phyloP scores from a whole-genome alignment of 2,888 invertebrate genomes.

The Thereva unica region DNA sequence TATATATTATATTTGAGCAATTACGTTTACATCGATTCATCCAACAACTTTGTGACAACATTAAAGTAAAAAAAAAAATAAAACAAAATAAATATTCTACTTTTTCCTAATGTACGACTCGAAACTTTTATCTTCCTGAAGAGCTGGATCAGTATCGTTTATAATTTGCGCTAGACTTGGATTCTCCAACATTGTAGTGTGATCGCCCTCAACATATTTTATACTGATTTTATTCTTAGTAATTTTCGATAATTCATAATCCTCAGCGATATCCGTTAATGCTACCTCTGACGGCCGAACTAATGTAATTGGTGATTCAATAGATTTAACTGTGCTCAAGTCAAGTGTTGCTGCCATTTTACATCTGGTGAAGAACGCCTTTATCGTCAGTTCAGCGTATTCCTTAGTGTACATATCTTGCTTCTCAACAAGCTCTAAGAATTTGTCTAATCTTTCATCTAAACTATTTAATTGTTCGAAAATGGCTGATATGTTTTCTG shows the following conservation, averaged over 20 bases:
- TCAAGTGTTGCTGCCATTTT: slow-evolving; percentile 62
- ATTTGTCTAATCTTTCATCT: slow-evolving; percentile 63
- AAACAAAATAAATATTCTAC: no score
- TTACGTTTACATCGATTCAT: no score
- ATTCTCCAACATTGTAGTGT: slow-evolving; percentile 70
- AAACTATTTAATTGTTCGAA: slow-evolving; percentile 62
- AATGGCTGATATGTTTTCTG: slow-evolving; percentile 52
- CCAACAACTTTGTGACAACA: no score
- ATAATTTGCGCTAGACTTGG: slow-evolving; percentile 67
- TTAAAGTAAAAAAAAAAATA: no score
- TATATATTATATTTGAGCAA: no score
- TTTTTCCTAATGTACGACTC: slow-evolving; percentile 38
- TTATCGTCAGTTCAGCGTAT: slow-evolving; percentile 56
- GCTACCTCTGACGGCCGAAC: slow-evolving; percentile 67
- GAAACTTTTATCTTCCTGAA: slow-evolving; percentile 52
- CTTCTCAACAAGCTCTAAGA: slow-evolving; percentile 58
- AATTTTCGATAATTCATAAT: slow-evolving; percentile 67
- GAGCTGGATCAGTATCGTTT: slow-evolving; percentile 58
- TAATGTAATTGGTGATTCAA: slow-evolving; percentile 65
- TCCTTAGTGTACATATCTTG: slow-evolving; percentile 55
- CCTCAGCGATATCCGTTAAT: slow-evolving; percentile 63
- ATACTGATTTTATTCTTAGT: slow-evolving; percentile 64
- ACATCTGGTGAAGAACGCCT: slow-evolving; percentile 62
- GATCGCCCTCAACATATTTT: slow-evolving; percentile 73
- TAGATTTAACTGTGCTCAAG: slow-evolving; percentile 57